Evolutionary conservation across 2,797 vertebrate species (phyloP), one percentile per base, ranked within the genome.

Genomic region (Aldrovandia affinis): DNA sequence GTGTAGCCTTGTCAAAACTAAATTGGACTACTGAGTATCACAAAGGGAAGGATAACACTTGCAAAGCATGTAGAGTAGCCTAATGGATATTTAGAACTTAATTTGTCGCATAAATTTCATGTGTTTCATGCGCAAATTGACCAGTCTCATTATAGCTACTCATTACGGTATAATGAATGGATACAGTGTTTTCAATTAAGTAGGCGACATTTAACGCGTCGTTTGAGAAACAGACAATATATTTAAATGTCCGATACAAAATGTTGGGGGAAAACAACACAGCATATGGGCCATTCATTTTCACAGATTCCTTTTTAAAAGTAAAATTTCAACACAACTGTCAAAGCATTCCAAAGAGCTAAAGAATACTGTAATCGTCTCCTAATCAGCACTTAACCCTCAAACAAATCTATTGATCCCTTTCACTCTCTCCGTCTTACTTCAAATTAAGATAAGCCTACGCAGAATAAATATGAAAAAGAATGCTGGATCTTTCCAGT

Each of bases 261-360:
- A 61, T 61, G 55, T 52, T 4, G 55, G 20, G 55, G 55, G 18
- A 61, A 22, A 22, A 22, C n/a, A 61, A 57, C 55, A 57, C 55
- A 57, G 6, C 22, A 7, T n/a, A n/a, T 7, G 6, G 25, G 59
- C 59, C n/a, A 22, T 2, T 50, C 47, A 57, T 0, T 39, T 70
- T 39, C 2, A 70, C 65, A 77, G 2, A 8, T 44, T 77, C 39
- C 22, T 77, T 77, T 44, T 75, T 22, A 2, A 57, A 78, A 78
- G 4, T 33, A 44, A 78, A 81, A 57, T 30, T 57, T 81, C 42
- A 61, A 33, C 36, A 33, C n/a, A 81, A 36, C 47, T 54, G 25
- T 54, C n/a, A 80, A 36, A 52, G 7, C 18, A 80, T 80, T 77
- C 78, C 78, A 80, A 25, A 80, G n/a, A 30, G 78, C 47, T 36